phyloP scores from a whole-genome alignment of 1,140 invertebrate species.

The Parapsyche elsis region DNA sequence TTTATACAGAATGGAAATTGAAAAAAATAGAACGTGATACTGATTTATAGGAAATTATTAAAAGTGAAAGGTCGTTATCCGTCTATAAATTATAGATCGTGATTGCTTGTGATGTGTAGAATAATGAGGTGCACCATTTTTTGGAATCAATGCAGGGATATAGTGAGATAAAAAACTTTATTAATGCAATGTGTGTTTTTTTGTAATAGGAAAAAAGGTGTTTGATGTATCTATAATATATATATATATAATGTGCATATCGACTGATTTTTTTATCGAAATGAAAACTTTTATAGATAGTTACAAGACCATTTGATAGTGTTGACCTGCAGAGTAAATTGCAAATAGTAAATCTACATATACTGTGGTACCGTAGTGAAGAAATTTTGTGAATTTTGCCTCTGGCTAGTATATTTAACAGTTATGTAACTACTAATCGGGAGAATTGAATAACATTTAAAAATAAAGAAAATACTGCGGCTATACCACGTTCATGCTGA shows the following conservation, averaged over 20 bases:
- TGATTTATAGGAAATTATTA: not conserved
- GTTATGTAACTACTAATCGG: no score
- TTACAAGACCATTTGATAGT: not conserved
- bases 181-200: not conserved
- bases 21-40: not conserved
- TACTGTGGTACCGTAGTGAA: no score
- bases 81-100: slow-evolving; percentile 2
- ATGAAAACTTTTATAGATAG: not conserved
- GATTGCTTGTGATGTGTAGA: not conserved
- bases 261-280: slow-evolving; percentile 26
- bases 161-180: slow-evolving; percentile 2
- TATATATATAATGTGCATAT: slow-evolving; percentile 11
- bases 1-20: no score
- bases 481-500: no score
- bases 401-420: no score
- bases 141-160: slow-evolving; percentile 25
- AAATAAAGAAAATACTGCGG: no score
- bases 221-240: not conserved
- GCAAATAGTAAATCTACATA: no score
- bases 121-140: not conserved
- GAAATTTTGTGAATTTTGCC: no score
- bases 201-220: not conserved
- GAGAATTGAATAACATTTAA: no score
- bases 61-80: not conserved
- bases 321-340: no score